Base-by-base conservation (phyloP, 2,113 vertebrate species). In the Pelecanoides urinatrix region DNA sequence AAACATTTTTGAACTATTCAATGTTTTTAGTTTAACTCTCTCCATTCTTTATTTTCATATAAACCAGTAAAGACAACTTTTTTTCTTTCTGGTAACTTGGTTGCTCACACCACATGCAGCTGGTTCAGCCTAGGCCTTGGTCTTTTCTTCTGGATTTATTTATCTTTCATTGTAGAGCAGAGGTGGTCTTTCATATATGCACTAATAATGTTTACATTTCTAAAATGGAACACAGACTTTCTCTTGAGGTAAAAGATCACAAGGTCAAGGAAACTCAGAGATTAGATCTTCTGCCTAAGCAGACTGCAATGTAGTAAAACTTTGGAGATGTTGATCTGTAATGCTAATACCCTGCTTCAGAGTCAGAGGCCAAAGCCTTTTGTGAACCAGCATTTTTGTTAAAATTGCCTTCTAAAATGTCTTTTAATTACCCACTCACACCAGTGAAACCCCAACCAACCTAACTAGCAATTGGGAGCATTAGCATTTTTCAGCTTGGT, bases 151-250 rank as follows among this genome's bases (percentile, higher is more conserved):
- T 97, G 90, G 91, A 96, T 97, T 97, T 98, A 97, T 97, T 98
- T 98, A 98, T 92, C 96, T 97, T 98, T 84, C 94, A 96, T 96
- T 96, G 91, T 94, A 96, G 90, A 97, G 92, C 92, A 97, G 92
- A 96, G 94, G 97, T 97, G 97, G 97, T 98, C 97, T 98, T 97
- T 98, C 97, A 96, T 97, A 98, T 95, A 87, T 95, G 80, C 94
- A 94, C 95, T 98, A 97, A 98, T 98, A 98, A 98, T 98, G 96
- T 98, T 98, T 98, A 98, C 93, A 98, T 98, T 98, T 98, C 97
- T 96, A 92, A 97, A 98, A 98, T 98, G 97, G 91, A 98, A 98
- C 67, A 90, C 96, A 98, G 97, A 97, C 96, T 95, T 96, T 97
- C 93, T 96, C 90, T 97, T 97, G 90, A 97, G 94, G 94, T 97